Evolutionary conservation across 2,888 invertebrate genomes (phyloP), one percentile per base, ranked within the genome.

Genomic region (Epiblema foenella): DNA sequence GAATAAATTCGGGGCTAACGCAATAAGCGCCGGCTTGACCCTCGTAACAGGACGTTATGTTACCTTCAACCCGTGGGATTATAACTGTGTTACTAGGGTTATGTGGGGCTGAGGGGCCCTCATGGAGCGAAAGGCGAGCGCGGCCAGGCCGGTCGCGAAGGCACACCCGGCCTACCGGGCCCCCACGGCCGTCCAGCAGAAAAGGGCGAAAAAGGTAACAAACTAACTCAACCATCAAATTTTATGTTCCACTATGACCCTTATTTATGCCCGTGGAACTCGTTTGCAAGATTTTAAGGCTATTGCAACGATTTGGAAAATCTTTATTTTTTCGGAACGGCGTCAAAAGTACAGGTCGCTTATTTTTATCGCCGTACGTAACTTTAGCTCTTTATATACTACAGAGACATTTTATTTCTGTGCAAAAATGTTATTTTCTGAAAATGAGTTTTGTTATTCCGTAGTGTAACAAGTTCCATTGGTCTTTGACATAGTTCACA

Each of bases 131-230:
- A 96, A 86, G 96, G 96, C 54, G 96, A 96, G 79, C 93, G 95
- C 37, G 95, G 95, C 0, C 93, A 89, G 69, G 86, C 95, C n/a
- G 97, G 97, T 51, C 94, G 95, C 74, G 95, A 96, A 69, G 97
- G 97, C 4, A 88, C 95, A 54, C 96, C 96, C 39, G 95, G 95
- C 73, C 80, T 94, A 77, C 89, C 94, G 74, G 87, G 95, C 85
- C 80, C 93, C 75, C 88, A 94, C 89, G 86, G 95, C 80, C 86
- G 93, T 76, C 95, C 96, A 66, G 96, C 96, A 11, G 95, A 95
- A 82, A 97, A 96, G 87, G 97, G 97, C 71, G 96, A 96, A 80
- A 96, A 96, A 89, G 95, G 96, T 85, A 95, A 94, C 83, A 80
- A 86, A 88, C 83, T 85, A 86, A 90, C 89, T 91, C 86, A 86